These are phyloP conservation scores for Neoarius graeffei DNA, from an alignment of 2,113 vertebrate species.

Conservation along the genomic window DNA sequence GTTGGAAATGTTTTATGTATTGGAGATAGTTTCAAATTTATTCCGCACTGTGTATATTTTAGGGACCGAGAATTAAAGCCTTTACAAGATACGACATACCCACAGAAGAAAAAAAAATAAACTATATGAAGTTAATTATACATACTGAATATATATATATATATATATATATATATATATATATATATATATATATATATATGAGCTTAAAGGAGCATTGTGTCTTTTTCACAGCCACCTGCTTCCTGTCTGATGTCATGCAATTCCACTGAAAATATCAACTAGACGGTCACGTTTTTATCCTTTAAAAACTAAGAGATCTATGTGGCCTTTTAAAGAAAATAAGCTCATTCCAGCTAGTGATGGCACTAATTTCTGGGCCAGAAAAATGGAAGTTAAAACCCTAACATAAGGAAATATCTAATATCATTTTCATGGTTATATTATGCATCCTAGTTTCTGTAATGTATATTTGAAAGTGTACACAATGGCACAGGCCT, in stretches of 20 bases:
- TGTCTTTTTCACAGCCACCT: not conserved
- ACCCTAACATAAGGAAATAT: not conserved
- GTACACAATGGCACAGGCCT: not conserved
- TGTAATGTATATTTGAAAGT: not conserved
- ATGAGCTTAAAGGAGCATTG: not conserved
- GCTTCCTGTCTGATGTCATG: not conserved
- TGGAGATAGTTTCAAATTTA: constrained; percentile 13
- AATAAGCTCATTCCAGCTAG: not conserved
- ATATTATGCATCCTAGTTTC: not conserved
- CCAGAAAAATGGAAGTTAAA: not conserved
- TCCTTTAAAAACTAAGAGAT: not conserved
- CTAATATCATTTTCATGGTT: not conserved
- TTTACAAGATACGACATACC: not conserved
- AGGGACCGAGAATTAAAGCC: not conserved
- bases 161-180: not conserved
- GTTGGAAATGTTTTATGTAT: not conserved
- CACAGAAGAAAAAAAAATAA: not conserved
- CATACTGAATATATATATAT: not conserved
- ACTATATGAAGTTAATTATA: not conserved
- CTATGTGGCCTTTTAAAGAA: not conserved
- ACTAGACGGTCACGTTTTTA: not conserved
- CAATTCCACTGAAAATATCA: not conserved
- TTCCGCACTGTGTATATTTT: not conserved
- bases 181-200: not conserved
- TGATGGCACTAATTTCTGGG: not conserved